These are phyloP conservation scores for Maniola hyperantus DNA, from an alignment of 2,888 invertebrate species.

Conservation along the genomic window DNA sequence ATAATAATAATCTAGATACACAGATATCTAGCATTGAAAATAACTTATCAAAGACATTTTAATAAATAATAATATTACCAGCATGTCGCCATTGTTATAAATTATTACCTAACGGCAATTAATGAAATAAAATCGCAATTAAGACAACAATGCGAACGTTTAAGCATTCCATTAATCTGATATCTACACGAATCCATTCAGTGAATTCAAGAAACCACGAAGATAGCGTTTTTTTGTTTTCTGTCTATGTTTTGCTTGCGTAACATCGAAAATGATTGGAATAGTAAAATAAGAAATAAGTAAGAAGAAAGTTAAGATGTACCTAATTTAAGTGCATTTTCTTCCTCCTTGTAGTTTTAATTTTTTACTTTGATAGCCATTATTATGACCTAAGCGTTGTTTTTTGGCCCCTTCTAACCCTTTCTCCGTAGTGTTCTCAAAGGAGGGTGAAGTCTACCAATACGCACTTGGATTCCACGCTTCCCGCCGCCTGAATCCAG, in stretches of 20 bases:
- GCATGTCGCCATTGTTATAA: constrained; percentile 5
- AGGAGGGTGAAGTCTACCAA: too few species aligned
- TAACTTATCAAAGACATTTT: not conserved
- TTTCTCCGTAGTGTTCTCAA: too few species aligned
- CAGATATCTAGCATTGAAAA: not conserved
- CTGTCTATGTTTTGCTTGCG: not conserved
- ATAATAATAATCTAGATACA: not conserved
- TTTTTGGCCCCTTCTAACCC: too few species aligned
- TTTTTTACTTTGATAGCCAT: not conserved
- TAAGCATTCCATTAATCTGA: constrained; percentile 13
- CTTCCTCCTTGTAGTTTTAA: too few species aligned
- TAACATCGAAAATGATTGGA: too few species aligned
- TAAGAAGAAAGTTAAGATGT: not conserved
- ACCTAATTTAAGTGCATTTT: too few species aligned
- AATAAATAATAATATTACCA: constrained; percentile 3
- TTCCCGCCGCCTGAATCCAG: too few species aligned
- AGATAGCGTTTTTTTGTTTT: constrained; percentile 9
- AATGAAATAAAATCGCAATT: constrained; percentile 19
- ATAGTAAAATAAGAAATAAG: not conserved
- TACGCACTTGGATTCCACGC: too few species aligned
- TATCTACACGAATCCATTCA: constrained; percentile 5
- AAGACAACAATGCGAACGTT: constrained; percentile 20
- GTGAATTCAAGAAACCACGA: not conserved
- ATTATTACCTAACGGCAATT: constrained; percentile 15
- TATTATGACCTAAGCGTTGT: too few species aligned